These are phyloP conservation scores for Romanomermis culicivorax DNA, from an alignment of 2,888 invertebrate genomes.

Conservation along the genomic window DNA sequence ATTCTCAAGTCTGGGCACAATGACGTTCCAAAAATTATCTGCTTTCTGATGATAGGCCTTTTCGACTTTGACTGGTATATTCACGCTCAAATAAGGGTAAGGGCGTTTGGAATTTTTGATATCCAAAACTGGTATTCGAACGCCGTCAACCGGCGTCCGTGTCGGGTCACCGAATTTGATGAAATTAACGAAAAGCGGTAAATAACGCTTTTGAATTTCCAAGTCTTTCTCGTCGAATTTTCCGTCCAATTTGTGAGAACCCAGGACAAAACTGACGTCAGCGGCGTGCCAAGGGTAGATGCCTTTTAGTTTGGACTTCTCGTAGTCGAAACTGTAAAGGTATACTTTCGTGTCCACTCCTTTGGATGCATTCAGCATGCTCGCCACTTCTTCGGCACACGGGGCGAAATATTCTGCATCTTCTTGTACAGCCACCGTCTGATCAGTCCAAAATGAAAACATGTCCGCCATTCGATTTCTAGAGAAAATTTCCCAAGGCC, in stretches of 20 bases:
- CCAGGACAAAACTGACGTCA: constrained; percentile 8
- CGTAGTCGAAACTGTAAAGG: constrained; percentile 9
- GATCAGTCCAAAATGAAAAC: background rate
- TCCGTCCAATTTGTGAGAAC: background rate
- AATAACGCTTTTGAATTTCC: background rate
- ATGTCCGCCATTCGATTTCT: background rate
- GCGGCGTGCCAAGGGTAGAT: constrained; percentile 1
- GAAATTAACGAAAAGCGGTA: constrained; percentile 5
- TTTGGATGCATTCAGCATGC: background rate
- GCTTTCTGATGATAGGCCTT: constrained; percentile 5
- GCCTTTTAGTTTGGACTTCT: background rate
- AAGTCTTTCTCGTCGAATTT: background rate
- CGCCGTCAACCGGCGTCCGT: background rate
- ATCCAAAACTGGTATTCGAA: background rate
- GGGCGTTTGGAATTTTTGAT: background rate
- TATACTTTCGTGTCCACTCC: constrained; percentile 1
- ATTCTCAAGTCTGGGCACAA: constrained; percentile 2
- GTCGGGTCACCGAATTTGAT: constrained; percentile 7
- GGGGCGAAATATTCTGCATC: background rate
- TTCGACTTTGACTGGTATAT: background rate
- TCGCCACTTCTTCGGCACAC: background rate
- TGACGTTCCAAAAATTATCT: constrained; percentile 6
- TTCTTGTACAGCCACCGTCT: background rate
- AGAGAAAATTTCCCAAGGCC: too few relatives aligned
- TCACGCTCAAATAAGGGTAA: constrained; percentile 4